Conservation (phyloP, 2,113 vertebrate genomes). For the pig (Sus scrofa) region DNA sequence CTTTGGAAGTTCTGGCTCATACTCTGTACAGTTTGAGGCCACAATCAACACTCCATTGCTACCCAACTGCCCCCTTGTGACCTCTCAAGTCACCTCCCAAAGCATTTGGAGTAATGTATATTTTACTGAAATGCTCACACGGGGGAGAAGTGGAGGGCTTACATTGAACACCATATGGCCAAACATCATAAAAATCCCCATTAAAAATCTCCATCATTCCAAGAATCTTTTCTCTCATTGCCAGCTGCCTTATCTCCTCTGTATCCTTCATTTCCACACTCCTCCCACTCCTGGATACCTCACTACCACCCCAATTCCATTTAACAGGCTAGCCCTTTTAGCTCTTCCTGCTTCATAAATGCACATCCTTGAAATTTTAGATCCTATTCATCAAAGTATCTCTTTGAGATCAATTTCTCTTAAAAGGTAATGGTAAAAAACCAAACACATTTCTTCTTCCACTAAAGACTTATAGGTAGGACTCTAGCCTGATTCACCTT, state of each 20-base stretch:
- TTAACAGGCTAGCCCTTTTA: not conserved
- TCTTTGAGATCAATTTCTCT: not conserved
- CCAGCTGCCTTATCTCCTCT: not conserved
- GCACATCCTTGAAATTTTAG: not conserved
- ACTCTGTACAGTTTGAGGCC: not conserved
- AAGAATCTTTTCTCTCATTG: not conserved
- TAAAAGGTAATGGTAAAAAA: not conserved
- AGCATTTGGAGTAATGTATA: not conserved
- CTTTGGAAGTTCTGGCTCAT: not conserved
- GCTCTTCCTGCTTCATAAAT: not conserved
- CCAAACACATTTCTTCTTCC: not conserved
- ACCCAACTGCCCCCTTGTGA: not conserved
- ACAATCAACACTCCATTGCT: not conserved
- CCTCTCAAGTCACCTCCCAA: constrained; percentile 16
- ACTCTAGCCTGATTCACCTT: not conserved
- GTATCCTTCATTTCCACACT: not conserved
- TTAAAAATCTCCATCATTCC: not conserved
- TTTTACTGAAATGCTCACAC: constrained; percentile 31
- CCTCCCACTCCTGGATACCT: not conserved
- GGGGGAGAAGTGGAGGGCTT: not conserved
- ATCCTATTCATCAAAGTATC: not conserved
- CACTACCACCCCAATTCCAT: not conserved
- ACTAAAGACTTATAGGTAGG: not conserved
- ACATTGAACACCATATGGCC: not conserved
- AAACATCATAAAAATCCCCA: constrained; percentile 41